A percentile compares a stretch with the other conserved stretches of the same genome.
Evolutionary conservation across 2,113 vertebrate genomes (phyloP).

Genomic region (Gallinago jamesoni): DNA sequence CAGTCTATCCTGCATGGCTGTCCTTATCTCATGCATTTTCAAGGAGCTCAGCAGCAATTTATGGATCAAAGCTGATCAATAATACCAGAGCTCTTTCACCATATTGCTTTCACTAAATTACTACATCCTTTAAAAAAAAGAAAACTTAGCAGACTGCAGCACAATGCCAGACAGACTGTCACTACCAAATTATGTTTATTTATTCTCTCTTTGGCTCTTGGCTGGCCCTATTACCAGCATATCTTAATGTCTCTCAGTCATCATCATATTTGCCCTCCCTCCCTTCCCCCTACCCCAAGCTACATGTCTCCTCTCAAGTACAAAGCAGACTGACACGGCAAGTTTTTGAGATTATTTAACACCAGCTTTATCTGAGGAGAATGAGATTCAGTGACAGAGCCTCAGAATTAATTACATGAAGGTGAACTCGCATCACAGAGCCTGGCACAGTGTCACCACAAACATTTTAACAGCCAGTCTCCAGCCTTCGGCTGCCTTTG

Average conservation of each 20-base stretch:
- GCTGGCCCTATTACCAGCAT: constrained; percentile 47
- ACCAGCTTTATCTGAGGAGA: neutral
- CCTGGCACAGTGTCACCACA: neutral
- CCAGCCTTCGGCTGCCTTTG: neutral
- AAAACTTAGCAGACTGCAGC: neutral
- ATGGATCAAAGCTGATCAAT: constrained; percentile 9
- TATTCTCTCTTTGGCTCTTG: constrained; percentile 61
- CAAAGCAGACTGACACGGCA: constrained; percentile 27
- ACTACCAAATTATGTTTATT: constrained; percentile 59
- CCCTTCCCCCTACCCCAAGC: neutral
- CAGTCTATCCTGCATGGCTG: neutral
- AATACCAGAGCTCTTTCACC: constrained; percentile 1
- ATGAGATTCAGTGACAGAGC: constrained; percentile 4
- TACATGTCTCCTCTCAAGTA: constrained; percentile 35
- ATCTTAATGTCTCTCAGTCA: constrained; percentile 49
- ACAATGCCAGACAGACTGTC: constrained; percentile 55
- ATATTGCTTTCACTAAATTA: constrained; percentile 34
- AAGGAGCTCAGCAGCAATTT: constrained; percentile 6
- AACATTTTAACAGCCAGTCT: neutral
- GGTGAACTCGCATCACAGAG: constrained; percentile 18
- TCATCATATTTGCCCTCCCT: constrained; percentile 32
- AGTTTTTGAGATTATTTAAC: constrained; percentile 56
- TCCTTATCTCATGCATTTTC: neutral
- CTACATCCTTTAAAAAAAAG: constrained; percentile 21
- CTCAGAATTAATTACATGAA: constrained; percentile 24